Base-by-base conservation (phyloP, 2,888 invertebrate genomes). In the Slavum lentiscoides region DNA sequence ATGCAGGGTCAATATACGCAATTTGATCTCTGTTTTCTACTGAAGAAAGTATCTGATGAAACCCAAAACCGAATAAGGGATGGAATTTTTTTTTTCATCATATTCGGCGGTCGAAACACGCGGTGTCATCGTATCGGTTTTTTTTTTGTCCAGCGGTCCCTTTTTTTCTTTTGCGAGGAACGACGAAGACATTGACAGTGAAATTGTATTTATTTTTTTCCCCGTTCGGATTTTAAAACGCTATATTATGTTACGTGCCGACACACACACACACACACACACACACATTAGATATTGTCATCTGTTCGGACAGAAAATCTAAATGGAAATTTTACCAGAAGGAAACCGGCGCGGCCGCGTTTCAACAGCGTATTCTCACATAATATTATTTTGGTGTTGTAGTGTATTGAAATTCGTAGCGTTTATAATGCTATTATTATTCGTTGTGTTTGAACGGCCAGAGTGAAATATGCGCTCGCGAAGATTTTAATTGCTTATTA, bases 41-140 rank as follows among this genome's bases (percentile, higher is more conserved):
- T 30, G 30, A 30, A 30, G 30, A 30, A 30, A 30, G 30, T 30
- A 30, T 30, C 30, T 4, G 30, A 30, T 30, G 75, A 68, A 76
- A 76, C 67, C 75, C 43, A 49, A 76, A 76, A 76, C 75, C 67
- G n/a, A 76, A 68, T 43, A 68, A 76, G 75, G 75, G 75, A 59
- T 15, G 30, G 49, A 76, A 43, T 49, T 49, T 11, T 43, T 30
- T 30, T 30, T 30, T 30, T 30, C 30, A 1, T 67, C 37, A 19
- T 64, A 2, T 61, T 19, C 23, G 17, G 21, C 23, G 7, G 39
- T 15, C 9, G 30, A 30, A 67, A 59, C 1, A 5, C 15, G 5
- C 9, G 59, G 59, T 76, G 43, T 76, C 67, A 17, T 76, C 30
- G 30, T 30, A 30, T 30, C 30, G 30, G 1, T 30, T 30, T 30